Percentiles rank a stretch among this genome's conserved stretches.
These are phyloP conservation scores for Gymnosoma rotundatum DNA, from an alignment of 2,888 invertebrate species.

Conservation along the genomic window DNA sequence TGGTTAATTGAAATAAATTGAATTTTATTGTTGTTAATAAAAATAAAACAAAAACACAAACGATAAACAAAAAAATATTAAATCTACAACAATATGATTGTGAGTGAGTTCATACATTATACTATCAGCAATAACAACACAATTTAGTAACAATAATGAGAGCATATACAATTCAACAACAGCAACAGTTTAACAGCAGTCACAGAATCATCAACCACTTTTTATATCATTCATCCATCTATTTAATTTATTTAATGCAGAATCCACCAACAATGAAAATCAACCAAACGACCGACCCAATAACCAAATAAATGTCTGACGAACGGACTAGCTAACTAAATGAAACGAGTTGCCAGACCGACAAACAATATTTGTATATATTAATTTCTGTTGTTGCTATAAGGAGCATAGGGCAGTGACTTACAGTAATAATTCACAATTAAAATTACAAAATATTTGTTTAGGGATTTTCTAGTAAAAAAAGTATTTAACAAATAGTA, in stretches of 20 bases:
- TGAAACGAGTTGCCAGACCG: conserved; percentile 9
- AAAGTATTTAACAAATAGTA: too few relatives aligned
- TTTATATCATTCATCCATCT: conserved; percentile 32
- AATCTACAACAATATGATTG: conserved; percentile 62
- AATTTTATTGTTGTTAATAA: conserved; percentile 81
- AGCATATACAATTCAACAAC: conserved; percentile 43
- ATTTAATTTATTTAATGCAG: conserved; percentile 46
- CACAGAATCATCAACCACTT: conserved; percentile 50
- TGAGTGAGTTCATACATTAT: conserved; percentile 62
- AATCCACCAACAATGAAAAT: conserved; percentile 59
- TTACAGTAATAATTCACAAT: too few relatives aligned
- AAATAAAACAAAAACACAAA: conserved; percentile 33
- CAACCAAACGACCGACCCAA: conserved; percentile 54
- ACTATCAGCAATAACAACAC: conserved; percentile 52
- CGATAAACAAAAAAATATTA: background rate
- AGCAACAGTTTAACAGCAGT: conserved; percentile 63
- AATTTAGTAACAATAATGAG: conserved; percentile 45
- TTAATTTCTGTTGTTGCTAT: too few relatives aligned
- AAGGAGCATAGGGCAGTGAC: too few relatives aligned
- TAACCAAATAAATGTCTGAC: conserved; percentile 25
- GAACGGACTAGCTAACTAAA: background rate
- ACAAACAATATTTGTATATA: background rate
- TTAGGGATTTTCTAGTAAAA: too few relatives aligned
- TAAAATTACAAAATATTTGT: too few relatives aligned
- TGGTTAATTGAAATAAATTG: conserved; percentile 82